Percentiles rank a stretch among this genome's conserved stretches.
These are phyloP conservation scores for Dasyornis broadbenti DNA, from an alignment of 2,113 vertebrate genomes.

Conservation along the genomic window DNA sequence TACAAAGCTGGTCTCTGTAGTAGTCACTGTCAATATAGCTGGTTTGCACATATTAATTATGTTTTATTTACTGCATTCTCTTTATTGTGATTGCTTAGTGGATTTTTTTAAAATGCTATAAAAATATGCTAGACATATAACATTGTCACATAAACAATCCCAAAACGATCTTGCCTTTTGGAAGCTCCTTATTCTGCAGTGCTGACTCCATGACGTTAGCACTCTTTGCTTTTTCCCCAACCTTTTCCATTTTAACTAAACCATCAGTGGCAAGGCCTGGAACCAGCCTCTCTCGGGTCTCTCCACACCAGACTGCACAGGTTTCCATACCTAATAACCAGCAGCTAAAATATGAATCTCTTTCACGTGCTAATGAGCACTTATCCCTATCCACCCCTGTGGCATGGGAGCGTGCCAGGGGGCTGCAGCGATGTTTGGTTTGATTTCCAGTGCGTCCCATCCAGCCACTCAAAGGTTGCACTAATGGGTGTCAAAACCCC, in stretches of 20 bases:
- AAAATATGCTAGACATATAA: background rate
- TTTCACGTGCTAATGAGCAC: background rate
- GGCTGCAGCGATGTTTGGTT: background rate
- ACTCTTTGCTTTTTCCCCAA: background rate
- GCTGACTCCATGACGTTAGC: background rate
- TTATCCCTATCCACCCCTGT: background rate
- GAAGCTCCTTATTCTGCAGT: background rate
- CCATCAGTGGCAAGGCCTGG: background rate
- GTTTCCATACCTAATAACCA: background rate
- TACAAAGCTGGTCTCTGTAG: background rate
- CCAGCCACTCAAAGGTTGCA: background rate
- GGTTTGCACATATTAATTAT: background rate
- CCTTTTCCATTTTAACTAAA: background rate
- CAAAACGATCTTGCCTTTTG: background rate
- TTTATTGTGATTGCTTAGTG: background rate
- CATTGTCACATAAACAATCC: background rate
- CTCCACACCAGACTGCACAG: background rate
- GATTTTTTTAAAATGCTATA: background rate
- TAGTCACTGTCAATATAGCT: background rate
- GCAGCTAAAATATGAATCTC: background rate
- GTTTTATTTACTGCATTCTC: background rate
- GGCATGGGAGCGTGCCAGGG: rapidly evolving
- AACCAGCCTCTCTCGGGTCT: background rate
- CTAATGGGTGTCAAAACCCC: background rate
- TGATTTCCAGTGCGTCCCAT: background rate